Conservation (phyloP, 2,888 invertebrate genomes). For the Noctua fimbriata region DNA sequence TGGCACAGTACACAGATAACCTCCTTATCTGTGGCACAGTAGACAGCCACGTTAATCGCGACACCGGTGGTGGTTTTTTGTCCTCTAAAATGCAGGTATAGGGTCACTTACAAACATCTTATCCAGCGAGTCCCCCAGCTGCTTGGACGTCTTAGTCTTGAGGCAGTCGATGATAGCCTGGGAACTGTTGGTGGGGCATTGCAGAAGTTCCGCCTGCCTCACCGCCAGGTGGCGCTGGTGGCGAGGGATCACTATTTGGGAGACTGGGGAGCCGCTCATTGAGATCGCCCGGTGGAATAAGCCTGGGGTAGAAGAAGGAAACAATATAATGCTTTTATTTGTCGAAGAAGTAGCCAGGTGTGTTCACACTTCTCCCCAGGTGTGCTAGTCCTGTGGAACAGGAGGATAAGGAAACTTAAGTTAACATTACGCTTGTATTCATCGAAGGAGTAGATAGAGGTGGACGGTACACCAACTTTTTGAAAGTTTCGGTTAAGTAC, state of each 20-base stretch:
- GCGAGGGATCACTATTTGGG: conserved; percentile 88
- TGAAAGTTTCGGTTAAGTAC: background rate
- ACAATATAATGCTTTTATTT: background rate
- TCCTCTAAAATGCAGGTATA: background rate
- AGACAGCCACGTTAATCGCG: background rate
- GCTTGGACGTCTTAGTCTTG: conserved; percentile 85
- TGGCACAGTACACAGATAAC: background rate
- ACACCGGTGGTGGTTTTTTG: background rate
- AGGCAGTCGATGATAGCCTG: conserved; percentile 91
- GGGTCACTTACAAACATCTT: conserved; percentile 84
- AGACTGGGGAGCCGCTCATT: conserved; percentile 92
- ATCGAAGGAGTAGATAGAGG: background rate
- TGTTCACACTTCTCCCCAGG: background rate
- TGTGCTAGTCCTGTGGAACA: background rate
- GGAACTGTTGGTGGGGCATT: conserved; percentile 90
- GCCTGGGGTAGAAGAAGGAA: conserved; percentile 77
- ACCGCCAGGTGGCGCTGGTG: conserved; percentile 91
- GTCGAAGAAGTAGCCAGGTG: background rate
- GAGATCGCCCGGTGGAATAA: conserved; percentile 93
- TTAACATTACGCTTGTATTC: background rate
- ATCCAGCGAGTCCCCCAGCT: conserved; percentile 85
- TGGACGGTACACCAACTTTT: background rate
- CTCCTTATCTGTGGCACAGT: background rate
- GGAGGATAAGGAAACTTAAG: background rate
- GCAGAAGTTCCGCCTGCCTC: conserved; percentile 91